Percentiles rank a stretch among this genome's conserved stretches.
Conservation (phyloP, 2,113 vertebrate species). For the Amazona vittata region DNA sequence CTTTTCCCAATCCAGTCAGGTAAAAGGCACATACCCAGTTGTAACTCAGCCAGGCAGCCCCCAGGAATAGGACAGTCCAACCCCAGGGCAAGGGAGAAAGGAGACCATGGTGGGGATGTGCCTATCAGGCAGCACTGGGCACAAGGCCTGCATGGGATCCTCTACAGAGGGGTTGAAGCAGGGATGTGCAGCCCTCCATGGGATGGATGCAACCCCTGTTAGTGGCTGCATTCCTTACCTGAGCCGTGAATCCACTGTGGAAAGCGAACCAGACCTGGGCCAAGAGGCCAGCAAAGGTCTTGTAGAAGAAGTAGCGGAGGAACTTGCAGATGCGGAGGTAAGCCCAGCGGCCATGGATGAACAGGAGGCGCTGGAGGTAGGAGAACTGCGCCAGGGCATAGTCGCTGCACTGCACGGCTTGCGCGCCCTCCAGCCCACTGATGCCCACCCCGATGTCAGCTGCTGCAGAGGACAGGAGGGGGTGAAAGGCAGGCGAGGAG, state of each 20-base stretch:
- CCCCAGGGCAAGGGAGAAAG: neutral
- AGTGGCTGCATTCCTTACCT: slow-evolving; percentile 20
- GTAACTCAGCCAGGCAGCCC: neutral
- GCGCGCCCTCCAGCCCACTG: slow-evolving; percentile 86
- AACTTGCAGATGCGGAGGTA: slow-evolving; percentile 87
- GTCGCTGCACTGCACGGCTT: slow-evolving; percentile 90
- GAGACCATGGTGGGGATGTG: neutral
- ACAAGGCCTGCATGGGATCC: fast-evolving
- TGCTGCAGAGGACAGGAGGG: slow-evolving; percentile 57
- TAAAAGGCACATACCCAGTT: neutral
- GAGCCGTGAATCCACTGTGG: slow-evolving; percentile 87
- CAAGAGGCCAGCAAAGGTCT: slow-evolving; percentile 85
- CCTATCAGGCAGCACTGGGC: neutral
- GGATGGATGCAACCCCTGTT: fast-evolving
- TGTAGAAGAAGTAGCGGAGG: slow-evolving; percentile 90
- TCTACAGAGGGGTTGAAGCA: too few relatives aligned
- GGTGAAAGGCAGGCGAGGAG: fast-evolving
- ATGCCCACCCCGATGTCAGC: slow-evolving; percentile 92
- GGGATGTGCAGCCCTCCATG: fast-evolving
- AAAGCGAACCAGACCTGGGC: slow-evolving; percentile 89
- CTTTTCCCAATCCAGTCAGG: neutral
- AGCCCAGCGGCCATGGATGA: slow-evolving; percentile 92
- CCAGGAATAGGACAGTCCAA: fast-evolving
- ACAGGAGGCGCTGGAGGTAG: slow-evolving; percentile 85
- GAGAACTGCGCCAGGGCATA: slow-evolving; percentile 87